Conservation (phyloP, 2,113 vertebrate species). For the Campylomormyrus tamandua region DNA sequence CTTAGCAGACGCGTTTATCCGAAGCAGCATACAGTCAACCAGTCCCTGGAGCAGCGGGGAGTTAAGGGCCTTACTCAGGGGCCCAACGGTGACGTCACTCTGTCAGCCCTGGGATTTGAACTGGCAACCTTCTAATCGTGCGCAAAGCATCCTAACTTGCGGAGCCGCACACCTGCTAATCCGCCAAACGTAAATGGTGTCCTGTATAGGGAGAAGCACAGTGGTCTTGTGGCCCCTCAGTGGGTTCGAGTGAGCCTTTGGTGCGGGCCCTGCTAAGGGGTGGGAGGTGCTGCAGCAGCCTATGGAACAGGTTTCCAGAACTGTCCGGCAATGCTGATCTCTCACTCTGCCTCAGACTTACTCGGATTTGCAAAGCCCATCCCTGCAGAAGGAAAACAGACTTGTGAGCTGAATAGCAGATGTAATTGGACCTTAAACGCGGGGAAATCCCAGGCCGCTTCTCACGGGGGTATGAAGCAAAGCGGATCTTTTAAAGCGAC, state of each 20-base stretch:
- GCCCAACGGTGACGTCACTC: background rate
- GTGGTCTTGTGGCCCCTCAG: background rate
- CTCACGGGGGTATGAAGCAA: background rate
- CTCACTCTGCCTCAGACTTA: background rate
- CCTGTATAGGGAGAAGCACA: background rate
- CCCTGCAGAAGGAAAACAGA: background rate
- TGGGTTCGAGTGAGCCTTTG: background rate
- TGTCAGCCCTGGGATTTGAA: background rate
- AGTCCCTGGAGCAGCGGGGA: background rate
- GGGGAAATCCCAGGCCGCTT: background rate
- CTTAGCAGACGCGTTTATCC: background rate
- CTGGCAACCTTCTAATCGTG: background rate
- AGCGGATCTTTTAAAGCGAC: background rate
- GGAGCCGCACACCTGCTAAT: background rate
- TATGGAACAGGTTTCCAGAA: background rate
- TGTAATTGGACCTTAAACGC: background rate
- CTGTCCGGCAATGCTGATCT: background rate
- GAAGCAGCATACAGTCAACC: background rate
- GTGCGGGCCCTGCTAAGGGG: background rate
- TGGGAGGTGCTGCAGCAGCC: background rate
- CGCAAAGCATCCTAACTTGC: background rate
- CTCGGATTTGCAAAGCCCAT: background rate
- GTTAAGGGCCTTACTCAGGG: background rate
- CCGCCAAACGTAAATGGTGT: background rate
- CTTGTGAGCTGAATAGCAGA: background rate